Conservation (phyloP, 2,113 vertebrate genomes). For the Lepus timidus region DNA sequence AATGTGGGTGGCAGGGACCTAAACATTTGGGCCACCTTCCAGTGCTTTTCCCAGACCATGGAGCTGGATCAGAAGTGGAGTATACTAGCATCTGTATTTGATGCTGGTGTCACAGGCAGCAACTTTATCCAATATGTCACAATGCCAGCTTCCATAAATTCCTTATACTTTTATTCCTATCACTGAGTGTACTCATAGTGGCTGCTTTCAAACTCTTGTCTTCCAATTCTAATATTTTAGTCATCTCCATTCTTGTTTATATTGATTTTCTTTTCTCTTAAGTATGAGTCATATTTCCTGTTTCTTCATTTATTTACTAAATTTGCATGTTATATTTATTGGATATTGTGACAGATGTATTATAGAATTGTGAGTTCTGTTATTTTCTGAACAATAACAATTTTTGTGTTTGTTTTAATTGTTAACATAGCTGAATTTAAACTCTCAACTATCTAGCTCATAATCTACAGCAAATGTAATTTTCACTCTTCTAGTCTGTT, state of each 20-base stretch:
- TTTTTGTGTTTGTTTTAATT: not conserved
- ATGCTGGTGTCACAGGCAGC: too few species aligned
- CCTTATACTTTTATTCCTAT: not conserved
- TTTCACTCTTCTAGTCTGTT: not conserved
- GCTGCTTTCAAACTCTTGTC: not conserved
- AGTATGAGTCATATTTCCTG: not conserved
- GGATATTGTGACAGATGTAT: not conserved
- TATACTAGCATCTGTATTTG: too few species aligned
- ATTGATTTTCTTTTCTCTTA: constrained; percentile 52
- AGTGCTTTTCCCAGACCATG: too few species aligned
- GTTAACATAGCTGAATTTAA: not conserved
- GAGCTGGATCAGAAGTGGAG: too few species aligned
- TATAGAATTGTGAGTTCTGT: not conserved
- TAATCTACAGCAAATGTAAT: not conserved
- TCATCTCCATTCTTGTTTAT: constrained; percentile 19
- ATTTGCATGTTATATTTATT: not conserved
- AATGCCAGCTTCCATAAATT: not conserved
- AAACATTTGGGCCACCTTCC: too few species aligned
- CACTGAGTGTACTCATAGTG: not conserved
- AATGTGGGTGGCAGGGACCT: too few species aligned
- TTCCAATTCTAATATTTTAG: not conserved
- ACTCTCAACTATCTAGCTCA: not conserved
- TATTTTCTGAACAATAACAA: not conserved
- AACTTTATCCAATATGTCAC: too few species aligned
- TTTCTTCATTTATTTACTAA: constrained; percentile 8